Evolutionary conservation across 2,113 vertebrate species (phyloP).

Genomic region (Isichthys henryi): DNA sequence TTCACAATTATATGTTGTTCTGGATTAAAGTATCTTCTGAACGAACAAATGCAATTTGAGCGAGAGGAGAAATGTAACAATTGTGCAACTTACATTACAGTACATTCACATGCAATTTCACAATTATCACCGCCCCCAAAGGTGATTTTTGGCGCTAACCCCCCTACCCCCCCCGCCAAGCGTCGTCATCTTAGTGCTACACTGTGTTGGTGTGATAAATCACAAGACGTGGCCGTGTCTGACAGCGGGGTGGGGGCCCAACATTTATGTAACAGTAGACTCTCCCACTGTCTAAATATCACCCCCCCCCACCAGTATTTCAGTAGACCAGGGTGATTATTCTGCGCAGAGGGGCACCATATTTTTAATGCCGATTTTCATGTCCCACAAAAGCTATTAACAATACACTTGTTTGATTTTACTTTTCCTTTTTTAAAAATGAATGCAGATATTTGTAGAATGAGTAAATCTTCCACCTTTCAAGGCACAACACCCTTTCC

Average conservation of each 20-base stretch:
- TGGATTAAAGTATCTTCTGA: not conserved
- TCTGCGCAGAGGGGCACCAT: not conserved
- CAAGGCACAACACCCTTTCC: not conserved
- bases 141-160: not conserved
- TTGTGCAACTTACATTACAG: not conserved
- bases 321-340: not conserved
- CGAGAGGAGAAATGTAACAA: not conserved
- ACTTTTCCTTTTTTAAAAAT: not conserved
- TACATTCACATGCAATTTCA: not conserved
- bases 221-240: not conserved
- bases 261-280: not conserved
- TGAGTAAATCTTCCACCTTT: not conserved
- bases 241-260: not conserved
- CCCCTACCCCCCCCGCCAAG: not conserved
- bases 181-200: not conserved
- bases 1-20: not conserved
- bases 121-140: not conserved
- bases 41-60: not conserved
- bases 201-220: not conserved
- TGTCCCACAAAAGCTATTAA: not conserved
- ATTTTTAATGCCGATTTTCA: not conserved
- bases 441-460: not conserved
- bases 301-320: not conserved
- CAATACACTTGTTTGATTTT: not conserved
- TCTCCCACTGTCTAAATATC: conserved; percentile 9